Conservation (phyloP, 1,140 invertebrate species). For the Oncopodura yosiiana region DNA sequence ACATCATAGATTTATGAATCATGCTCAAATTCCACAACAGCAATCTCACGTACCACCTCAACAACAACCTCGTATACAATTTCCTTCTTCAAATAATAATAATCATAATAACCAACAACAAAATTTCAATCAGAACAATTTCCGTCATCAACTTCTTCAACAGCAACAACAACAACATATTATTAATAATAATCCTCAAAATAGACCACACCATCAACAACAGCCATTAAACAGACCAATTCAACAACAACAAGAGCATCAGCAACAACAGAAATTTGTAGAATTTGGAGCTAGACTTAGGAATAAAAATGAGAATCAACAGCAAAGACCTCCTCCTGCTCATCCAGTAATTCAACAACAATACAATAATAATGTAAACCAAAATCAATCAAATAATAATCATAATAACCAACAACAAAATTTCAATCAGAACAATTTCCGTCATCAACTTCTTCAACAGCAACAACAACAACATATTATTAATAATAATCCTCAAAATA, state of each 20-base stretch:
- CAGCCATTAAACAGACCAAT: too few species aligned
- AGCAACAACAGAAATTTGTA: too few species aligned
- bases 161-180: conserved; percentile 7
- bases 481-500: too few species aligned
- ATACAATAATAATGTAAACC: neutral
- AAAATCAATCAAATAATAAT: neutral
- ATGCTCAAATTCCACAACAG: neutral
- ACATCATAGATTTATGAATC: neutral
- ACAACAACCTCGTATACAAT: neutral
- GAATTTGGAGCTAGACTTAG: too few species aligned
- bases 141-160: neutral
- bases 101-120: neutral
- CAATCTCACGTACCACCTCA: neutral
- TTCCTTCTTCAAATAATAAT: neutral
- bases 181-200: too few species aligned
- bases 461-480: conserved; percentile 3
- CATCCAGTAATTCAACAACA: neutral
- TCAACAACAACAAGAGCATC: too few species aligned
- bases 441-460: neutral
- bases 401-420: neutral
- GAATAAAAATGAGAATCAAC: too few species aligned
- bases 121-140: neutral
- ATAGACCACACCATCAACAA: too few species aligned
- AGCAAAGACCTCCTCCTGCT: neutral
- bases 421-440: neutral